Evolutionary conservation across 1,140 invertebrate species (phyloP).

Genomic region (Pseudomyrmex dendroicus): DNA sequence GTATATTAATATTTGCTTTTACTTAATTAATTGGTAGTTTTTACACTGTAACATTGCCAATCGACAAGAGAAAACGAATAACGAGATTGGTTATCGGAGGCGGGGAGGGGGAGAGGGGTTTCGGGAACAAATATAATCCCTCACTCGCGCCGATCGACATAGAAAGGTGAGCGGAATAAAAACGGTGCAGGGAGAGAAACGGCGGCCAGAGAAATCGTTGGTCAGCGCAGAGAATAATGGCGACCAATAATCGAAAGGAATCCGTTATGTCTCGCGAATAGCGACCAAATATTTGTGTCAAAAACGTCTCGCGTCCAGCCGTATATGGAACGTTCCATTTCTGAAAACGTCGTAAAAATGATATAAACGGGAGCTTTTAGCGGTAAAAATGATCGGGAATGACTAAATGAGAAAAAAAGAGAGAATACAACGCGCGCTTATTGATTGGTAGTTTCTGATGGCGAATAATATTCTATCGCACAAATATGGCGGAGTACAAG

Average conservation of each 20-base stretch:
- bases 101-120: background rate
- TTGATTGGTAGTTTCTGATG: background rate
- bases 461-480: constrained; percentile 14
- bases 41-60: background rate
- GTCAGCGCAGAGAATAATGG: constrained; percentile 27
- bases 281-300: constrained; percentile 8
- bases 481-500: background rate
- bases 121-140: constrained; percentile 65
- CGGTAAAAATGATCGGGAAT: background rate
- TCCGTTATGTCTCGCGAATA: constrained; percentile 8
- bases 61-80: constrained; percentile 63
- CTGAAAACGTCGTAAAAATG: background rate
- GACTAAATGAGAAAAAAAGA: background rate
- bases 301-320: background rate
- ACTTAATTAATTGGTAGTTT: constrained; percentile 14
- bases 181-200: constrained; percentile 34
- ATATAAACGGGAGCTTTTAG: background rate
- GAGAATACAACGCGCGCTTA: constrained; percentile 9
- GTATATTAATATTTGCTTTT: background rate
- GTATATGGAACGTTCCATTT: background rate
- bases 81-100: constrained; percentile 65
- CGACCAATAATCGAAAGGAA: constrained; percentile 39
- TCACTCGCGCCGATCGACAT: background rate
- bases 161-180: constrained; percentile 25
- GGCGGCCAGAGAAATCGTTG: constrained; percentile 8